Evolutionary conservation across 2,888 invertebrate genomes (phyloP), one percentile per base, ranked within the genome.

Genomic region (Pachydiplax longipennis): DNA sequence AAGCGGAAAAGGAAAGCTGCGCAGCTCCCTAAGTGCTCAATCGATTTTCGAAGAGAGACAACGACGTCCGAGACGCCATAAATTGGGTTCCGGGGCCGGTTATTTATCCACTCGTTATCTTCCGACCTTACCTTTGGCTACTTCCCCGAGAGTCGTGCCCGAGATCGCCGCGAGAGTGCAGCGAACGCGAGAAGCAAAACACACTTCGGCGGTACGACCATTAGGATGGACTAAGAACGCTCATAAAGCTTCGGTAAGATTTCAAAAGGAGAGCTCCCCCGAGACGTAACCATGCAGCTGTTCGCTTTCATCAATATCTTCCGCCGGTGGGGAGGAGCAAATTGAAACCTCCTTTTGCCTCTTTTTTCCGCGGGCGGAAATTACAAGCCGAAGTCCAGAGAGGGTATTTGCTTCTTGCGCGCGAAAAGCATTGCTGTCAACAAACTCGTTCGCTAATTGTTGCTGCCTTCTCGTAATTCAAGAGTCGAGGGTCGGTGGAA

Each of bases 391-490:
- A 83, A 35, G n/a, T 8, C 12, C n/a, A 18, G 61, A 13, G 87
- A 58, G 87, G 37, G 61, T 22, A 87, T 61, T 87, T 87, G 58
- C 87, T 12, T 58, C 61, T 82, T 40, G n/a, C 35, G 37, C 31
- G 37, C 61, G 18, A 48, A 25, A 87, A 87, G 87, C 87, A 87
- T 87, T 87, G 58, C 87, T 87, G 61, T 87, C 87, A 53, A 61
- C 87, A 87, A 15, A 61, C 58, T 87, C 35, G 87, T 61, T 87
- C 87, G 87, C 87, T 87, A 87, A 87, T 87, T 87, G 87, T 61
- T 87, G 37, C 35, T 58, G 87, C 58, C 58, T 22, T 37, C 37
- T 87, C 87, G 87, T 61, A 87, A 87, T 35, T 87, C 87, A 87
- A 31, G 73, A 73, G 12, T 35, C 37, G 87, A 22, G 37, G 61